Base-by-base conservation (phyloP, 2,797 vertebrate genomes). In the Silurus aristotelis region DNA sequence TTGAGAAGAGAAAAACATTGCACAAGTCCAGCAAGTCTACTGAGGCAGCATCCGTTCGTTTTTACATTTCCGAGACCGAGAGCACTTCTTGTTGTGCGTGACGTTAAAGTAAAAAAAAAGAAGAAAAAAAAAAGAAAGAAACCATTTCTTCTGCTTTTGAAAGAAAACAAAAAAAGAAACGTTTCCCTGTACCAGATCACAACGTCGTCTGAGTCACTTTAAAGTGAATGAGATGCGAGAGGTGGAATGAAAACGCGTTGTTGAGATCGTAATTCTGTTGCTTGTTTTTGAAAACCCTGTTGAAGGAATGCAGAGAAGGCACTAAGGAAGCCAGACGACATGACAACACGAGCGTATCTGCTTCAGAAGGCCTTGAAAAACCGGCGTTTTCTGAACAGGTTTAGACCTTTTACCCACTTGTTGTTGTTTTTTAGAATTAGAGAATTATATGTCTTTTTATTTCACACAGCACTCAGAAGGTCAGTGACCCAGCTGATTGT, bases 1-100 rank as follows among this genome's bases (percentile, higher is more conserved):
- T 95, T 95, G 95, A 96, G 95, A 96, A 96, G 95, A 95, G 95
- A 96, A 95, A 87, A 95, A 94, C 88, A 93, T 89, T 92, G 92
- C 92, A 94, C 90, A 76, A 92, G 91, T 93, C 94, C 93, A 92
- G 56, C 60, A 46, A 79, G 92, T 94, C 92, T 89, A 87, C 85
- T 81, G 79, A 86, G 88, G 89, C 83, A 77, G 84, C 63, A 76
- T 87, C 82, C 86, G 8, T 86, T 92, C 90, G 88, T 86, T 87
- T 85, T 83, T 64, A 82, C 6, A 25, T 14, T 22, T 38, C 17
- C 46, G 31, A 27, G 81, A 71, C 68, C 82, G 66, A 86, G 77
- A 70, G 78, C 82, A 82, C 86, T 80, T 83, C 87, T 80, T 31
- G 67, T 48, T 80, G 66, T 48, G 61, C 10, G 10, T 80, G 46